A percentile compares a stretch with the other conserved stretches of the same genome.
Conservation (phyloP, 2,797 vertebrate genomes). For the Onychomys arenicola region DNA sequence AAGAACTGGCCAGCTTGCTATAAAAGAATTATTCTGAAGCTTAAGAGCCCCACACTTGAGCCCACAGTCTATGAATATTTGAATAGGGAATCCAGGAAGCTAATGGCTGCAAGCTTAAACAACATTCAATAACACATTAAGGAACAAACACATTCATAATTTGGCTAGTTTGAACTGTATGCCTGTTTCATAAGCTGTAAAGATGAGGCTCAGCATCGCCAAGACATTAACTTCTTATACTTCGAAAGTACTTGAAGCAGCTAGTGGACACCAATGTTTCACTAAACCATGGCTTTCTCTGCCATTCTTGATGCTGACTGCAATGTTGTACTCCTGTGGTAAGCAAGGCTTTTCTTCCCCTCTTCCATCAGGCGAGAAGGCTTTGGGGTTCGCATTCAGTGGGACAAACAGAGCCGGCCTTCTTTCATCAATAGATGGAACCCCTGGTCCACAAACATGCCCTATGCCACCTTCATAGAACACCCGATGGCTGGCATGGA, state of each 20-base stretch:
- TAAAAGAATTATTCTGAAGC: not conserved
- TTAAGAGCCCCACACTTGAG: not conserved
- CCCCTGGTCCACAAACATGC: slow-evolving; percentile 96
- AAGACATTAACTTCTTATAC: not conserved
- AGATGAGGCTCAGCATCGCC: not conserved
- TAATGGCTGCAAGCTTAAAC: not conserved
- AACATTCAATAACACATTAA: not conserved
- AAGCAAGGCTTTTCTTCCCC: not conserved
- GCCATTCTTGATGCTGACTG: accelerated
- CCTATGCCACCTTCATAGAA: slow-evolving; percentile 95
- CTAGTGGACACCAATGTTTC: accelerated
- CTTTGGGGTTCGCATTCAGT: slow-evolving; percentile 94
- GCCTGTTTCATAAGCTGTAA: not conserved
- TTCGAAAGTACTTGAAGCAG: not conserved
- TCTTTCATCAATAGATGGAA: slow-evolving; percentile 98
- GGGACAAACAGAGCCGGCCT: slow-evolving; percentile 95
- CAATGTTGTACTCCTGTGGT: accelerated
- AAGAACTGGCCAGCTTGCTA: not conserved
- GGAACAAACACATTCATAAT: accelerated
- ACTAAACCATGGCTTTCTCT: no score
- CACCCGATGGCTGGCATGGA: slow-evolving; percentile 96
- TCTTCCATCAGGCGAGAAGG: slow-evolving; percentile 92
- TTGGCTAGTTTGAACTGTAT: not conserved
- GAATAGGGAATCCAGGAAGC: not conserved
- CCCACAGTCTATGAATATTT: not conserved